phyloP scores from a whole-genome alignment of 1,140 invertebrate genomes.

The Neodiprion virginianus region DNA sequence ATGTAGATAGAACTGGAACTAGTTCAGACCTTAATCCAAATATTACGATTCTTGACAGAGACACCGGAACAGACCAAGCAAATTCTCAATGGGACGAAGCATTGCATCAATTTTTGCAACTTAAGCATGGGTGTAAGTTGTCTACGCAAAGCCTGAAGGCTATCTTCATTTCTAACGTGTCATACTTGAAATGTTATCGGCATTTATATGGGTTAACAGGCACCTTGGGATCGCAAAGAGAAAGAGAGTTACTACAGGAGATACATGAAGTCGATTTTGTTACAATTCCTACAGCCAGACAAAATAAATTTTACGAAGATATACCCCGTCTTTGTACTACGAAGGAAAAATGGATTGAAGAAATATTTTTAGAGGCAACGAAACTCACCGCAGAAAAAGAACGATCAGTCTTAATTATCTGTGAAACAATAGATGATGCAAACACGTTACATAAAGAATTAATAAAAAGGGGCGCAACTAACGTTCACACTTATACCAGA shows the following conservation, averaged over 20 bases:
- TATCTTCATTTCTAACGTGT: constrained; percentile 55
- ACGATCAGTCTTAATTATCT: constrained; percentile 44
- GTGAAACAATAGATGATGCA: constrained; percentile 40
- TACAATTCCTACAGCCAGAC: constrained; percentile 38
- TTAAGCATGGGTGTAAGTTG: constrained; percentile 55
- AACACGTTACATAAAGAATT: constrained; percentile 22
- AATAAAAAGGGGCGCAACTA: constrained; percentile 12
- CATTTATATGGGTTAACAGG: constrained; percentile 51
- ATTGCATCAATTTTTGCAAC: constrained; percentile 56
- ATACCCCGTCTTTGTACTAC: constrained; percentile 28
- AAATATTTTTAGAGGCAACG: not conserved
- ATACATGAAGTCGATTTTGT: constrained; percentile 44
- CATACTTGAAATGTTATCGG: constrained; percentile 47
- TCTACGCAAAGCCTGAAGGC: constrained; percentile 48
- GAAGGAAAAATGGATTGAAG: constrained; percentile 28
- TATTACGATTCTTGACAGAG: constrained; percentile 47
- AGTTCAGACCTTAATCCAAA: constrained; percentile 39
- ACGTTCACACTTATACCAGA: constrained; percentile 28
- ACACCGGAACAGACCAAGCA: constrained; percentile 52
- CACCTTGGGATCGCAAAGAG: constrained; percentile 44
- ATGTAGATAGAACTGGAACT: constrained; percentile 36
- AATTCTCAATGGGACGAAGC: constrained; percentile 53
- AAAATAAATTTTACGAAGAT: constrained; percentile 33
- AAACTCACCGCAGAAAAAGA: constrained; percentile 19
- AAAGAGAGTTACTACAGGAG: constrained; percentile 38